Percentiles rank a stretch among this genome's conserved stretches.
These are phyloP conservation scores for Eutolmus rufibarbis DNA, from an alignment of 2,888 invertebrate genomes.

Conservation along the genomic window DNA sequence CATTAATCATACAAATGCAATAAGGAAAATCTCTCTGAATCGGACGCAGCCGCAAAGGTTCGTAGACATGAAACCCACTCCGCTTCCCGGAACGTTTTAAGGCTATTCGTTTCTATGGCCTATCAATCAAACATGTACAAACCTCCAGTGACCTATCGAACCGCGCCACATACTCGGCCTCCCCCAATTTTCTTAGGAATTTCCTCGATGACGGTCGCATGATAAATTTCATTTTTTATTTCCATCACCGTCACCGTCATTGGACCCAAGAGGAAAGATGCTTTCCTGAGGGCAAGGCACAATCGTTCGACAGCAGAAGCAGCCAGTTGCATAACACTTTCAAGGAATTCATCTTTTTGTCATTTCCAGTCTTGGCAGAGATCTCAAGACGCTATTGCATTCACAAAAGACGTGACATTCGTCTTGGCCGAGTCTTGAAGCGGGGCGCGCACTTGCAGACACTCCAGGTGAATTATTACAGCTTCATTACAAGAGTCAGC, in stretches of 20 bases:
- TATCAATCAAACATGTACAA: constrained; percentile 22
- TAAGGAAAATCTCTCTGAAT: not conserved
- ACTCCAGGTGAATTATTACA: constrained; percentile 16
- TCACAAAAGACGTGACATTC: constrained; percentile 28
- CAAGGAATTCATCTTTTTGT: constrained; percentile 29
- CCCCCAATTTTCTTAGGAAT: constrained; percentile 33
- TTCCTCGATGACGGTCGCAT: constrained; percentile 33
- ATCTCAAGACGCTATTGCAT: not conserved
- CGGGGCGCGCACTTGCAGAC: not conserved
- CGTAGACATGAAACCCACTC: not conserved
- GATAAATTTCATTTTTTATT: constrained; percentile 19
- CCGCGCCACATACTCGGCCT: constrained; percentile 13
- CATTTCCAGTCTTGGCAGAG: not conserved
- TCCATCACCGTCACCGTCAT: not conserved
- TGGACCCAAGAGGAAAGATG: not conserved
- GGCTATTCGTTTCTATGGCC: not conserved
- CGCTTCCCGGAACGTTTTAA: not conserved
- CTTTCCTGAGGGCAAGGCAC: not conserved
- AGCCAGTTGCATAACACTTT: constrained; percentile 12
- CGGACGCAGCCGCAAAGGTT: not conserved
- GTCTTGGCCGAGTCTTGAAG: not conserved
- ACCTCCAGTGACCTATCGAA: constrained; percentile 24
- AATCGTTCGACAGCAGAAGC: not conserved
- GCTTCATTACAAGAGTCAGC: constrained; percentile 16
- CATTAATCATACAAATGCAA: not conserved